Evolutionary conservation across 2,113 vertebrate species (phyloP).

Genomic region (Donacobius atricapilla): DNA sequence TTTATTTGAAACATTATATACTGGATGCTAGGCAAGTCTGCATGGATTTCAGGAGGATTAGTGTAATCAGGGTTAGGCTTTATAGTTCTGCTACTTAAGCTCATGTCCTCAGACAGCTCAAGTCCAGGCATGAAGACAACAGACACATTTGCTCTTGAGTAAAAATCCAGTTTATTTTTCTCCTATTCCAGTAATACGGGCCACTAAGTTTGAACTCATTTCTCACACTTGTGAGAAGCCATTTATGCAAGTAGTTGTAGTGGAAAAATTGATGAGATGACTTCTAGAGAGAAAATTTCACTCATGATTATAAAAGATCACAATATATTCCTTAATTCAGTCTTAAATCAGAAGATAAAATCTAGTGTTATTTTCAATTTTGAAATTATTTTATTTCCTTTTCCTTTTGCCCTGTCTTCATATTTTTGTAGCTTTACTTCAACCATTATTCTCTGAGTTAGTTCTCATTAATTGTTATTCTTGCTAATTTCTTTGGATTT

Average conservation of each 20-base stretch:
- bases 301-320: background rate
- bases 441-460: background rate
- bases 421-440: background rate
- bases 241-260: background rate
- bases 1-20: conserved; percentile 19
- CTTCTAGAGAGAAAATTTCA: background rate
- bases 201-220: background rate
- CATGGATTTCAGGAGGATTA: conserved; percentile 34
- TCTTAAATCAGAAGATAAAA: background rate
- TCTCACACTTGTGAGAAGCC: background rate
- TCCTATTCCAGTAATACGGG: background rate
- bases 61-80: conserved; percentile 13
- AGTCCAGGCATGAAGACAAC: background rate
- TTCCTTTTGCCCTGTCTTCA: background rate
- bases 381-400: background rate
- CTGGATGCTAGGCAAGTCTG: background rate
- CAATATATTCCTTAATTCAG: background rate
- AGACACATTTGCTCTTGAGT: background rate
- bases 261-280: accelerated
- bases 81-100: conserved; percentile 19
- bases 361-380: background rate
- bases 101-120: conserved; percentile 11
- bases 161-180: background rate
- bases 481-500: background rate
- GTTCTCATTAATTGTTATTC: background rate